phyloP scores from a whole-genome alignment of 2,113 vertebrate species.

The Tonatia bakeri region DNA sequence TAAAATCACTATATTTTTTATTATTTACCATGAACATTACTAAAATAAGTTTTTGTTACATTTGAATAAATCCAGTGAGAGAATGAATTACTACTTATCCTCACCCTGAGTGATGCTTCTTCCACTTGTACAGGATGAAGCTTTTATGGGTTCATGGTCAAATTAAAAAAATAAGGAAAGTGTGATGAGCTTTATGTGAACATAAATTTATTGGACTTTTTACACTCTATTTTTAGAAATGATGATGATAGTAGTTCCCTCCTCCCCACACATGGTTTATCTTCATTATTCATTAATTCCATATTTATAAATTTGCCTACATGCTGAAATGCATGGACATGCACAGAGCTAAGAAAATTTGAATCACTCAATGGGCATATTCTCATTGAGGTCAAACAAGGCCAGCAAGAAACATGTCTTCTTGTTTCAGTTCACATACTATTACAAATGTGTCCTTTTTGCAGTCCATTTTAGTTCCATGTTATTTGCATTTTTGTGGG shows the following conservation, averaged over 20 bases:
- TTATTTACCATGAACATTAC: neutral
- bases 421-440: neutral
- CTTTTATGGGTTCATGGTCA: neutral
- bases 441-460: neutral
- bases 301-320: neutral
- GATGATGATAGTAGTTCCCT: too few species aligned
- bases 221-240: neutral
- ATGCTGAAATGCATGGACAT: neutral
- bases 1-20: neutral
- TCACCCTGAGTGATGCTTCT: neutral
- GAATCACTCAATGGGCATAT: neutral
- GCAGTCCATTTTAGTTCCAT: neutral
- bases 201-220: neutral
- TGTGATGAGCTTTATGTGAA: neutral
- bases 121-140: neutral
- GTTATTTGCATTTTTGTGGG: neutral
- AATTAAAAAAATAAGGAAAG: neutral
- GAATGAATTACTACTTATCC: neutral
- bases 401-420: neutral
- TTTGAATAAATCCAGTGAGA: neutral
- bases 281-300: neutral
- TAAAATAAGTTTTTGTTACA: neutral
- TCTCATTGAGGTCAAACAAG: neutral
- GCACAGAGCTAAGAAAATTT: neutral
- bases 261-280: neutral